Base-by-base conservation (phyloP, 2,888 invertebrate genomes). In the Beris morrisii region DNA sequence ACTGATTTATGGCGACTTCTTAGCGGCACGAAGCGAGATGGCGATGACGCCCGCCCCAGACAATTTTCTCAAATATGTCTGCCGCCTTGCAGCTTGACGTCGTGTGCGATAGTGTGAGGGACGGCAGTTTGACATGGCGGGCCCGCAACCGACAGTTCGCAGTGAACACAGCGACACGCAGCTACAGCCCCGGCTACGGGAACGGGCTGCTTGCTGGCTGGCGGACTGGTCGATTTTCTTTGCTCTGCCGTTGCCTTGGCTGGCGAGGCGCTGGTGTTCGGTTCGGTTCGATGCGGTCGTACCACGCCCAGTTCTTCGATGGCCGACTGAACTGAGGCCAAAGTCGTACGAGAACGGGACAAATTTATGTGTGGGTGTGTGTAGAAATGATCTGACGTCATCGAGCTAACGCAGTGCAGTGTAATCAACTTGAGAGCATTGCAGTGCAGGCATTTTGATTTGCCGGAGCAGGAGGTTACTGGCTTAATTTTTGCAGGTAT, bases 271-370 rank as follows among this genome's bases (percentile, higher is more conserved):
- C 52, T 30, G 30, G n/a, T n/a, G n/a, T n/a, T n/a, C n/a, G n/a
- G 55, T 28, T 43, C 58, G 59, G 58, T 61, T 45, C 45, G 30
- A 55, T 31, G 28, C 66, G 55, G 61, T 30, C 58, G 69, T 59
- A 67, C 69, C 69, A 69, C 69, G 69, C 69, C 69, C 69, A 69
- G 61, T 64, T 66, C 64, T 58, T 55, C 55, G 54, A 67, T 69
- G 69, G 69, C 69, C 58, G 69, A 64, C 54, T 6, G 54, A 13
- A 38, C 22, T 48, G 1, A 7, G 56, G 61, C 52, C 43, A 9
- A 38, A 61, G 38, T 61, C 38, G 1, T 50, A 50, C 50, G 61
- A 50, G 31, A 32, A 15, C 50, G 31, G 50, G 61, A 22, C 43
- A 32, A 61, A 38, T 52, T 50, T 43, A 43, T 61, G 61, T 15